Conservation (phyloP, 2,113 vertebrate genomes). For the Onychostoma macrolepis region DNA sequence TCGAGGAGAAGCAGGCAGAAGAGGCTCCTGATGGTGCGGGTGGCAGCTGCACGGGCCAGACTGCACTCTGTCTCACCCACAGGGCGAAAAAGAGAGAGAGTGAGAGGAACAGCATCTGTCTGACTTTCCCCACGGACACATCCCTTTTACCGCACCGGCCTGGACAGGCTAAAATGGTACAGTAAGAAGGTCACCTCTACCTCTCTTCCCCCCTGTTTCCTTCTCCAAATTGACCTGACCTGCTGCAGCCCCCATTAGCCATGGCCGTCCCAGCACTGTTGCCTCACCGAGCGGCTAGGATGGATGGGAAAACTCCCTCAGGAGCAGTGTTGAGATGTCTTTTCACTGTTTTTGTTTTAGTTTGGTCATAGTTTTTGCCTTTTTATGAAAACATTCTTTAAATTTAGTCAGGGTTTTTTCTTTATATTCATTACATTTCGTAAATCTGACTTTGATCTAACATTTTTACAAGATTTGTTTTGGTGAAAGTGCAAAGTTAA, state of each 20-base stretch:
- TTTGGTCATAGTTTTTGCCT: not conserved
- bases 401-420: not conserved
- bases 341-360: not conserved
- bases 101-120: slow-evolving; percentile 78
- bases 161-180: slow-evolving; percentile 75
- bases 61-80: slow-evolving; percentile 81
- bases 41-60: slow-evolving; percentile 79
- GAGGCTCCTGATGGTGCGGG: slow-evolving; percentile 75
- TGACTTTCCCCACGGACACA: slow-evolving; percentile 78
- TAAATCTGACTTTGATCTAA: not conserved
- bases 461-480: not conserved
- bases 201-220: slow-evolving; percentile 9
- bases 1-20: slow-evolving; percentile 52
- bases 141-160: slow-evolving; percentile 75
- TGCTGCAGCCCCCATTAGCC: slow-evolving; percentile 30
- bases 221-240: slow-evolving; percentile 37
- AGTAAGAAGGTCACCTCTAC: slow-evolving; percentile 72
- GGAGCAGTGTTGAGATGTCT: not conserved
- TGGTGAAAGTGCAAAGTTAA: not conserved
- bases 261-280: slow-evolving; percentile 9
- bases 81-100: slow-evolving; percentile 75
- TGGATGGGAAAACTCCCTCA: not conserved
- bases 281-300: slow-evolving; percentile 16
- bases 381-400: not conserved
- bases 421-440: not conserved